Evolutionary conservation across 1,140 invertebrate species (phyloP).

Genomic region (Hirudo medicinalis): DNA sequence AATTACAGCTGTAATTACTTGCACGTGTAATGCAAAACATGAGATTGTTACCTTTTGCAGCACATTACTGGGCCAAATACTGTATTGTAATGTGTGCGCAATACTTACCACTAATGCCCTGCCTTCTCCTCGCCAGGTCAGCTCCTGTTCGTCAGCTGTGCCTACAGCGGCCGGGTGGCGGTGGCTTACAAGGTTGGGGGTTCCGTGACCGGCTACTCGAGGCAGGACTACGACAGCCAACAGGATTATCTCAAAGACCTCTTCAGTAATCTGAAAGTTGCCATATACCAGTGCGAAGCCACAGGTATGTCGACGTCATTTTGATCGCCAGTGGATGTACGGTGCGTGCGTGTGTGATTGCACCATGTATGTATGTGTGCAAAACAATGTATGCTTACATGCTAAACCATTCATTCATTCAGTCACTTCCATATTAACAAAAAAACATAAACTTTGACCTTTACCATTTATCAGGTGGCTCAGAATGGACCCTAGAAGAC

Average conservation of each 20-base stretch:
- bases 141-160: constrained; percentile 83
- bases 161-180: constrained; percentile 88
- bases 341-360: not conserved
- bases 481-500: constrained; percentile 98
- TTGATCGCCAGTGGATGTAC: not conserved
- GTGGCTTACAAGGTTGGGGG: constrained; percentile 63
- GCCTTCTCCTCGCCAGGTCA: constrained; percentile 26
- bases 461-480: constrained; percentile 49
- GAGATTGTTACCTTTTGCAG: too few relatives aligned
- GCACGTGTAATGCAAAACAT: too few relatives aligned
- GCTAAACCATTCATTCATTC: too few relatives aligned
- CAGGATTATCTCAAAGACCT: constrained; percentile 56
- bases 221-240: constrained; percentile 22
- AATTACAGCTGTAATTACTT: too few relatives aligned
- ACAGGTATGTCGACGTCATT: constrained; percentile 47
- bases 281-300: constrained; percentile 98
- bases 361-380: too few relatives aligned
- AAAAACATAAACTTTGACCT: not conserved
- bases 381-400: too few relatives aligned
- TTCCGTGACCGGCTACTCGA: not conserved
- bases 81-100: too few relatives aligned
- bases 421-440: not conserved
- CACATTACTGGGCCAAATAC: too few relatives aligned
- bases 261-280: constrained; percentile 79
- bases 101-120: not conserved